These are phyloP conservation scores for Misgurnus mizolepis DNA, from an alignment of 2,113 vertebrate genomes.

Conservation along the genomic window DNA sequence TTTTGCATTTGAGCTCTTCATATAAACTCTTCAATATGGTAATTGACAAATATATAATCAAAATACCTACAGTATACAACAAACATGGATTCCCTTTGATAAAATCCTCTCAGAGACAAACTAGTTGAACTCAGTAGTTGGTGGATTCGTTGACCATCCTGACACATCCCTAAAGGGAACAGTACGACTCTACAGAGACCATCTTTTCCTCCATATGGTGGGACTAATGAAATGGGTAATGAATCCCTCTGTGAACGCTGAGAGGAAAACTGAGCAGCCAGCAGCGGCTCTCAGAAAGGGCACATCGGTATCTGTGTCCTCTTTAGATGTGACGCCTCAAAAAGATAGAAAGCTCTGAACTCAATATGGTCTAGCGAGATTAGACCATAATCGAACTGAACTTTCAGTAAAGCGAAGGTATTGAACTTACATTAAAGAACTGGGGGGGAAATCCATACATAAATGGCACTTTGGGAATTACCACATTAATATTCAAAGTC, in stretches of 20 bases:
- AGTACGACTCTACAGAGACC: not conserved
- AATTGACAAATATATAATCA: not conserved
- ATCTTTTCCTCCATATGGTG: constrained; percentile 11
- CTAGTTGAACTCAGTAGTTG: no score
- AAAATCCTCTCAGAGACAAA: no score
- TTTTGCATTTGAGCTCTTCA: no score
- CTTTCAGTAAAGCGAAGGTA: constrained; percentile 4
- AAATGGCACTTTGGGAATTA: not conserved
- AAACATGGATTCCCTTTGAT: no score
- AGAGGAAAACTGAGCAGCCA: not conserved
- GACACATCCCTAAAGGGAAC: not conserved
- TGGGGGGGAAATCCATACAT: not conserved
- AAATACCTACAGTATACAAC: no score
- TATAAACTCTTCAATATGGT: no score
- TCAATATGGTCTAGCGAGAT: constrained; percentile 19
- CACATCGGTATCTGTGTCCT: not conserved
- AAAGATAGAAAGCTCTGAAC: constrained; percentile 12
- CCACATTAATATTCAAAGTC: not conserved
- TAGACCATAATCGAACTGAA: constrained; percentile 22
- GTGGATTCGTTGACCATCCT: no score
- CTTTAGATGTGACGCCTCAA: constrained; percentile 2
- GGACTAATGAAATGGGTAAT: constrained; percentile 25
- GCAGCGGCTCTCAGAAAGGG: not conserved
- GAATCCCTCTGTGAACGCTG: constrained; percentile 19
- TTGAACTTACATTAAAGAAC: not conserved